A percentile compares a stretch with the other conserved stretches of the same genome.
Conservation (phyloP, 2,113 vertebrate species). For the Panthera tigris region DNA sequence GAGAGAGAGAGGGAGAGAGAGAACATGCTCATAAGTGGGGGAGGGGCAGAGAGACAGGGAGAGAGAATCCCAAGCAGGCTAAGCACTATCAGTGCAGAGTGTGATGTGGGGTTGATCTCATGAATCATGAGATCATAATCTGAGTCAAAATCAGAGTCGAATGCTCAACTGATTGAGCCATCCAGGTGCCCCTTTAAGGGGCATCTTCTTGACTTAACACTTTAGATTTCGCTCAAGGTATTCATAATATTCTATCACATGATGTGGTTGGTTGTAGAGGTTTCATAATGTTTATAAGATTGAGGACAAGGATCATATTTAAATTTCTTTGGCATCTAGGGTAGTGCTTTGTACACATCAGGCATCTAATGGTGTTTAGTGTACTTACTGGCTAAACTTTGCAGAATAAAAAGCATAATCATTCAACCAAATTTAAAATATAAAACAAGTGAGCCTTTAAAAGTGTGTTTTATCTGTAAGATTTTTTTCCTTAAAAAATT, state of each 20-base stretch:
- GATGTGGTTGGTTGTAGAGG: neutral
- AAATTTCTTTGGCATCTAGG: neutral
- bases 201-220: neutral
- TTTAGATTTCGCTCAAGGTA: neutral
- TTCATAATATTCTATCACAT: neutral
- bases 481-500: constrained; percentile 19
- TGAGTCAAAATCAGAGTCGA: no score
- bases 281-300: constrained; percentile 18
- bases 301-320: constrained; percentile 23
- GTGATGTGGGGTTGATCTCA: no score
- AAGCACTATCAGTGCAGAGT: no score
- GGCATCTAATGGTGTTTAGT: neutral
- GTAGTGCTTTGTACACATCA: neutral
- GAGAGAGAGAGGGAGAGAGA: no score
- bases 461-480: neutral
- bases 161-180: no score
- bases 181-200: neutral
- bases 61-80: no score
- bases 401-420: neutral
- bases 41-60: no score
- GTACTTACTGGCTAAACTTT: neutral
- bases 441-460: constrained; percentile 32
- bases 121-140: no score
- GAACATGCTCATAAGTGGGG: no score
- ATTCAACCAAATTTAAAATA: neutral